Conservation (phyloP, 2,113 vertebrate species). For the Plecotus auritus region DNA sequence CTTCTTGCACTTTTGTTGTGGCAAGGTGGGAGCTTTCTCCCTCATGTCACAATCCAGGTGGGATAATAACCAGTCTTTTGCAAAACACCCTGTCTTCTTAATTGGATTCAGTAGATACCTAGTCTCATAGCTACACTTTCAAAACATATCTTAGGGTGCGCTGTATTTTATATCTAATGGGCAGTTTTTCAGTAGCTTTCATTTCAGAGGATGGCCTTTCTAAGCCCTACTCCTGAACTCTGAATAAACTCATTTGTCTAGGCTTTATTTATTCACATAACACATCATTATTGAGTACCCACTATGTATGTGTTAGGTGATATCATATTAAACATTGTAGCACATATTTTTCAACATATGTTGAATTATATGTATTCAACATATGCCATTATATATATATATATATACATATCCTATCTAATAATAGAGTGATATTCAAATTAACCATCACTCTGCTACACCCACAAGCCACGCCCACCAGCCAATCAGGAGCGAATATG, state of each 20-base stretch:
- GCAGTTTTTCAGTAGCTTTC: background rate
- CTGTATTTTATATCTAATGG: background rate
- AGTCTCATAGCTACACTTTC: background rate
- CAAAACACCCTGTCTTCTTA: background rate
- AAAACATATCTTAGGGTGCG: background rate
- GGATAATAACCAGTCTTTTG: background rate
- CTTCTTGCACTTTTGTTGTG: background rate
- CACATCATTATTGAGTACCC: background rate
- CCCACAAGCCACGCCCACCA: too few species aligned
- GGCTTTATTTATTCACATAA: background rate
- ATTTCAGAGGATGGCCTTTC: background rate
- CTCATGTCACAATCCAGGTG: background rate
- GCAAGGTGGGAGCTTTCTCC: background rate
- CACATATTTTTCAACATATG: background rate
- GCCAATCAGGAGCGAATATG: too few species aligned
- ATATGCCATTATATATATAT: background rate
- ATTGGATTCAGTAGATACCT: conserved; percentile 16
- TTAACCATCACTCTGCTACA: too few species aligned
- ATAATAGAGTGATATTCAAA: too few species aligned
- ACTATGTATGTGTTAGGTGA: too few species aligned
- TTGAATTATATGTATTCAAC: background rate
- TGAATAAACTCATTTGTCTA: background rate
- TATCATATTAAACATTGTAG: background rate
- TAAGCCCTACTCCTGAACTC: background rate
- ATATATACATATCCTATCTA: background rate